These are phyloP conservation scores for Muntiacus reevesi DNA, from an alignment of 2,113 vertebrate species.

Conservation along the genomic window DNA sequence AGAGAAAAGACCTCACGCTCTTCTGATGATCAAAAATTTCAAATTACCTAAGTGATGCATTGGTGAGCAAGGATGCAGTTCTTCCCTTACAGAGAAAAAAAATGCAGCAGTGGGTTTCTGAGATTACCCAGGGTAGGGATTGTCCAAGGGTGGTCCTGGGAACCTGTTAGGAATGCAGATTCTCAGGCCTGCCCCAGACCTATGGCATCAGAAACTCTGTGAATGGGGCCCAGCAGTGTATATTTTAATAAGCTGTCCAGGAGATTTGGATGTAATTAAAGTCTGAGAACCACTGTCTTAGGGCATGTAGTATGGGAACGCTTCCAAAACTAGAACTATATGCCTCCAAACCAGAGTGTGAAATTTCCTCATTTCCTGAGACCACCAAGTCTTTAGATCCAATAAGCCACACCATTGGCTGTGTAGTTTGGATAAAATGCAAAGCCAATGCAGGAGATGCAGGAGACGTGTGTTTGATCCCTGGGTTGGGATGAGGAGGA, in stretches of 20 bases:
- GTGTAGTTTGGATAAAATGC: background rate
- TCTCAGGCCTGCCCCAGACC: background rate
- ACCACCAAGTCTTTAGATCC: background rate
- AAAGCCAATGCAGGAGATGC: background rate
- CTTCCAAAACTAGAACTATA: background rate
- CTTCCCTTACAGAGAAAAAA: background rate
- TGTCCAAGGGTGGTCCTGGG: background rate
- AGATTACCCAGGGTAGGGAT: background rate
- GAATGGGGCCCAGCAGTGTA: background rate
- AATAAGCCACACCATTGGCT: background rate
- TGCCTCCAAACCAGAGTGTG: background rate
- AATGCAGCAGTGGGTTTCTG: background rate
- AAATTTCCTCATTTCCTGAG: background rate
- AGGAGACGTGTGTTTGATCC: background rate
- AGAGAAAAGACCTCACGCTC: constrained; percentile 47
- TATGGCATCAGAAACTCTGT: background rate
- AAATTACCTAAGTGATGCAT: background rate
- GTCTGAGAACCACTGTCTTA: background rate
- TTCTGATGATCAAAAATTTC: constrained; percentile 28
- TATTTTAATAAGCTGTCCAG: background rate
- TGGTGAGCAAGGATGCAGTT: background rate
- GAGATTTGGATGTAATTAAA: background rate
- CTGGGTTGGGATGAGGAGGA: background rate
- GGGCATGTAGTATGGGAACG: background rate
- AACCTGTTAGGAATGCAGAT: background rate